Evolutionary conservation across 1,140 invertebrate genomes (phyloP), one percentile per base, ranked within the genome.

Genomic region (Phthorimaea operculella): DNA sequence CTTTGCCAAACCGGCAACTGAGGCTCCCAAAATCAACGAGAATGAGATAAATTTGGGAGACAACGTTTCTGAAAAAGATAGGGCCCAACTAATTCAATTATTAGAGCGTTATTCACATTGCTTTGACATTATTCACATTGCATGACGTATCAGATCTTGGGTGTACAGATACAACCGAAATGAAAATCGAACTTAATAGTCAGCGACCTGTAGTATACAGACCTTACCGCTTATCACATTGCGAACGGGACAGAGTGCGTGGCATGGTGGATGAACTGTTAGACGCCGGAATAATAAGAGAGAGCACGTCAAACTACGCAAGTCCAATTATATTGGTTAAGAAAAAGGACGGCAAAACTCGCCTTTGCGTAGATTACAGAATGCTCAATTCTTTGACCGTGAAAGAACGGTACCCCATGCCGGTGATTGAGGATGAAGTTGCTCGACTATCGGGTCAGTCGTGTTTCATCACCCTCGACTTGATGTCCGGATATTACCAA

Each of bases 201-300:
- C 33, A 56, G 21, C n/a, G 17, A 16, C 54, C 48, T 11, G 49
- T 51, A 6, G 49, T 56, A 5, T 56, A 56, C 28, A 17, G 54
- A 4, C 54, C 49, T 1, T 56, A 56, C 12, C 12, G 49, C 1
- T 14, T 56, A 11, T 56, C 54, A 11, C 34, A 56, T 44, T 48
- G 50, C 34, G 54, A 56, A 51, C 47, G 49, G 1, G 48, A 39
- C 14, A 51, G 28, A 8, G 55, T 57, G 0, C 50, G 55, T 33
- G 5, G 3, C 1, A 51, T 57, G 39, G 39, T 51, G 9, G 50
- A 45, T 33, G 48, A 57, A 11, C 51, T 57, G 50, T 33, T 57
- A 9, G 60, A 69, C 0, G 55, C 49, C 45, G 72, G 70, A 7
- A 70, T 85, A 0, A 74, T 85, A 33, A 50, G 67, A 36, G 54